Base-by-base conservation (phyloP, 2,888 invertebrate species). In the Silvanus unidentatus region DNA sequence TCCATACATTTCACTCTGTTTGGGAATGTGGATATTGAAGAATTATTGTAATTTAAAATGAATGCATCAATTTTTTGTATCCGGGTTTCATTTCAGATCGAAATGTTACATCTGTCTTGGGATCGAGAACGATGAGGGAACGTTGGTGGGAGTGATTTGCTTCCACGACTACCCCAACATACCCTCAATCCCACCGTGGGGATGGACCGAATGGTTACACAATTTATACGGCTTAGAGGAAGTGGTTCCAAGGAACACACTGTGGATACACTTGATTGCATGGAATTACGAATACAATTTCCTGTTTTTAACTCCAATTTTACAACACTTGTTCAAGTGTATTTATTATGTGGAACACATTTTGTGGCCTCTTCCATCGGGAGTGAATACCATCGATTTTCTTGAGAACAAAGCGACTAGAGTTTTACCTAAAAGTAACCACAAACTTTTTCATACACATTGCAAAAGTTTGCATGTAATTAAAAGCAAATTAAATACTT, bases 171-270 rank as follows among this genome's bases (percentile, higher is more conserved):
- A 74, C 59, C 83, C 84, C 0, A 70, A 78, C 50, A 62, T 81
- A 27, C 77, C 78, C 0, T 68, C 78, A 1, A 64, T 83, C 6
- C 74, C 77, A 16, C 70, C 77, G 3, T 66, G 66, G 41, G 75
- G 75, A 16, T 83, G 82, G 82, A 70, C 74, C 34, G 62, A 70
- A n/a, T 83, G 80, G 73, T 60, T 82, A n/a, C 68, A 70, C 63
- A 66, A 64, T 10, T 73, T 76, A 56, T 83, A 79, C 62, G 55
- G 58, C 9, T 37, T 63, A 8, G 63, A 68, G 40, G 70, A 74
- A 41, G 57, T 78, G 49, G 74, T 68, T 36, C 61, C 76, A 13
- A 67, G 76, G 9, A 81, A 82, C 59, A 76, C 80, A 0, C 59
- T 80, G 34, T 84, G 82, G 68, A 63, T 84, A 34, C 79, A 81